Base-by-base conservation (phyloP, 2,888 invertebrate genomes). In the Volucella inanis region DNA sequence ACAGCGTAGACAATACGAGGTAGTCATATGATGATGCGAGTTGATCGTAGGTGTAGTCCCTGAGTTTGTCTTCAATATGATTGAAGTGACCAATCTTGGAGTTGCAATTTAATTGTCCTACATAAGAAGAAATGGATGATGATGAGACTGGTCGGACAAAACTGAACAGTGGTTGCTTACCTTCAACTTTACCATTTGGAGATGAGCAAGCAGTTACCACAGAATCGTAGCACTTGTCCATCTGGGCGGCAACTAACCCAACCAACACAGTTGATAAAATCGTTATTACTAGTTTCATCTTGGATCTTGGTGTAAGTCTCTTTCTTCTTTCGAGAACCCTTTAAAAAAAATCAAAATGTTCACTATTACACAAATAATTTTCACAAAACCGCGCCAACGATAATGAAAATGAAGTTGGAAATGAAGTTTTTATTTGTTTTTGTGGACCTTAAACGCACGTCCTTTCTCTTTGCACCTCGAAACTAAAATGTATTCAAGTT, bases 11-110 rank as follows among this genome's bases (percentile, higher is more conserved):
- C 90, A 96, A 94, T 1, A 96, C 92, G 10, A 97, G 93, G 88
- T 95, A 96, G 84, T 96, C 95, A 89, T 94, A 96, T 0, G 96
- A 97, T n/a, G 94, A 93, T 70, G 94, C 93, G 41, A 97, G 92
- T 88, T 96, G 95, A 1, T 94, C 91, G 88, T 94, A 95, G 90
- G 93, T 87, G 87, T 90, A 91, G 12, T 88, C 87, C 87, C 91
- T 90, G 9, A 92, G 68, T 68, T 89, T 88, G 31, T 84, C 71
- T 87, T 90, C 89, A 59, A 89, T 87, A 57, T 89, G 88, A 3
- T 10, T 8, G n/a, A 74, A 47, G 9, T 31, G 67, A 8, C 61
- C 67, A 10, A 50, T 67, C 18, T 67, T 18, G 4, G 80, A 38
- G 15, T 68, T 74, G 50, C 80, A 80, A 0, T 14, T 22, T 4